These are phyloP conservation scores for Hymenopus coronatus DNA, from an alignment of 2,888 invertebrate genomes.

Conservation along the genomic window DNA sequence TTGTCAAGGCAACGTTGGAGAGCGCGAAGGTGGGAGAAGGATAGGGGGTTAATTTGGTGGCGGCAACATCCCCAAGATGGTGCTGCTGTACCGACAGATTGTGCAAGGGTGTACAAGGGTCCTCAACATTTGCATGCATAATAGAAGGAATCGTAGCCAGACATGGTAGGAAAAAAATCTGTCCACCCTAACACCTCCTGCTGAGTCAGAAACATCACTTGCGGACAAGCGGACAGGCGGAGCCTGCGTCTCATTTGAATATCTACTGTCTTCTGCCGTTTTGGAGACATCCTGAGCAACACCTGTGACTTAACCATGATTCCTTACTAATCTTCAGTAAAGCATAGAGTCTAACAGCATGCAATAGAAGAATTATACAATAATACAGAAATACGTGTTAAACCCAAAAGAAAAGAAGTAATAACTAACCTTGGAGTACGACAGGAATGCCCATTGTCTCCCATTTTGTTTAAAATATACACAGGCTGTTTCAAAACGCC, in stretches of 20 bases:
- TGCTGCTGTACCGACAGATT: conserved; percentile 10
- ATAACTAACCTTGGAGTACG: too few relatives aligned
- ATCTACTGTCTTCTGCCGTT: too few relatives aligned
- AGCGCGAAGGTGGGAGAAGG: background rate
- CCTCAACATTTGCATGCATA: conserved; percentile 16
- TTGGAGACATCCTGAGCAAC: too few relatives aligned
- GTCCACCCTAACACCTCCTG: background rate
- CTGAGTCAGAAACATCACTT: background rate
- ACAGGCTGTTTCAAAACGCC: too few relatives aligned
- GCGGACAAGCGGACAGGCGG: background rate
- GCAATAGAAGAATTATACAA: too few relatives aligned
- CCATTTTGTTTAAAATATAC: too few relatives aligned
- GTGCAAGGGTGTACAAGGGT: conserved; percentile 15
- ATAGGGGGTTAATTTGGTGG: conserved; percentile 8
- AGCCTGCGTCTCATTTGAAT: background rate
- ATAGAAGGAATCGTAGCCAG: background rate
- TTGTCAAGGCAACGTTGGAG: conserved; percentile 7
- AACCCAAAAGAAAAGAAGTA: too few relatives aligned
- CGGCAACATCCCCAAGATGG: background rate
- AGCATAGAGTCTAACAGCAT: too few relatives aligned
- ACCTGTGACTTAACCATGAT: too few relatives aligned
- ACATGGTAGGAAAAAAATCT: background rate
- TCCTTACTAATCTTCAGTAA: too few relatives aligned
- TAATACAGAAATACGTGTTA: too few relatives aligned
- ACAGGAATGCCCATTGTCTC: too few relatives aligned